A percentile compares a stretch with the other conserved stretches of the same genome.
Evolutionary conservation across 2,797 vertebrate genomes (phyloP).

Genomic region (Hydrolagus colliei): DNA sequence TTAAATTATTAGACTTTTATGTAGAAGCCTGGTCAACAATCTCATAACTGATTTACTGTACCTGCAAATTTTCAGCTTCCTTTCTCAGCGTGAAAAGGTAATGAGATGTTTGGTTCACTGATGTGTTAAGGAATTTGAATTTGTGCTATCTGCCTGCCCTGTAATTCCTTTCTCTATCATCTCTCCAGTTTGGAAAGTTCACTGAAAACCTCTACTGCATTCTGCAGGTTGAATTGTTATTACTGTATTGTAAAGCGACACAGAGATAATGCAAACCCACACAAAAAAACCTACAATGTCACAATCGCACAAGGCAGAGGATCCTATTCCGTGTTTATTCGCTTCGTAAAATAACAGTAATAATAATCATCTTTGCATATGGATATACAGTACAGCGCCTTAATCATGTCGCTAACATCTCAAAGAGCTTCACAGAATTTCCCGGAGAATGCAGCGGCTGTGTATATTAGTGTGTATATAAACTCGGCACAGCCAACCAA

Average conservation of each 20-base stretch:
- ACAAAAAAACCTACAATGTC: neutral
- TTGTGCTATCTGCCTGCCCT: neutral
- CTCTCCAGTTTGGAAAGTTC: neutral
- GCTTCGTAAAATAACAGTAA: too few relatives aligned
- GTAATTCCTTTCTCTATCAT: neutral
- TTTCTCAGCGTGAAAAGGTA: neutral
- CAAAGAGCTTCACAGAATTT: neutral
- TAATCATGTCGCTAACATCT: neutral
- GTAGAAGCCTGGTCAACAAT: too few relatives aligned
- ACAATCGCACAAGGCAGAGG: neutral
- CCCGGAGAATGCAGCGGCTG: too few relatives aligned
- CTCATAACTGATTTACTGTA: too few relatives aligned
- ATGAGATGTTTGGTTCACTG: neutral
- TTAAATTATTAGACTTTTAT: too few relatives aligned
- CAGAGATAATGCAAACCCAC: neutral
- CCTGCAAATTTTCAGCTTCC: too few relatives aligned
- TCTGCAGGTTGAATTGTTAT: conserved; percentile 12
- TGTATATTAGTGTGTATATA: too few relatives aligned
- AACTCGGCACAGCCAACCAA: too few relatives aligned
- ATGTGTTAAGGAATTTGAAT: conserved; percentile 3
- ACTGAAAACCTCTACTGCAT: conserved; percentile 21
- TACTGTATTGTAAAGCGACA: neutral
- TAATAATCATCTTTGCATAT: neutral
- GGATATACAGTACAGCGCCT: neutral
- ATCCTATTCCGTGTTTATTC: neutral